Base-by-base conservation (phyloP, 1,140 invertebrate species). In the Caenorhabditis latens region DNA sequence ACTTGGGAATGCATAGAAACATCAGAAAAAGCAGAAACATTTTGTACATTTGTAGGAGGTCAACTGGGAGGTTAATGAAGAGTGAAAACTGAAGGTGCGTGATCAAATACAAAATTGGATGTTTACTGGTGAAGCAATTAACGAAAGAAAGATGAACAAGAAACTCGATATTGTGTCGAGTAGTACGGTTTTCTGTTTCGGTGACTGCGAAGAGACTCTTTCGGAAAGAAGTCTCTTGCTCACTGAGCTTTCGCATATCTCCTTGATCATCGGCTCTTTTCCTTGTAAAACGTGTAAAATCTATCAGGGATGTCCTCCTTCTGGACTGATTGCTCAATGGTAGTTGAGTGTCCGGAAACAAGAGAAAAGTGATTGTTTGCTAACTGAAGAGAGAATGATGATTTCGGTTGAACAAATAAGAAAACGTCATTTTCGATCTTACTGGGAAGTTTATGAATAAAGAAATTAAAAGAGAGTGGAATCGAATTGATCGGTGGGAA, bases 121-220 rank as follows among this genome's bases (percentile, higher is more conserved):
- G 65, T 71, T 71, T 71, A 71, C 65, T 46, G 65, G 65, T 79
- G 71, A 79, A 79, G 46, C 71, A 79, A 79, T 79, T 79, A 79
- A 79, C 71, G 71, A 16, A 79, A 79, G 71, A 16, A 79, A 79
- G 46, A 79, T 42, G 71, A 50, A 50, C 43, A 79, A 79, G 71
- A 79, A 79, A 79, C 71, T 79, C 71, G 71, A 79, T 79, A 79
- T 53, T 79, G 71, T 79, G 71, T 79, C 46, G 46, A 79, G 32
- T 32, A 42, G 46, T 79, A 50, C 8, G 71, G 71, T 79, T 79
- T 79, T 79, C 71, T 50, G 71, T 79, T 79, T 79, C 71, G 46
- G 21, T 19, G 61, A 21, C 21, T 21, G 61, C 24, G 19, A 63
- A 4, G 11, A 11, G 61, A 11, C 21, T 19, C n/a, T 32, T 63